These are phyloP conservation scores for Watsonalla binaria DNA, from an alignment of 2,888 invertebrate genomes.

Conservation along the genomic window DNA sequence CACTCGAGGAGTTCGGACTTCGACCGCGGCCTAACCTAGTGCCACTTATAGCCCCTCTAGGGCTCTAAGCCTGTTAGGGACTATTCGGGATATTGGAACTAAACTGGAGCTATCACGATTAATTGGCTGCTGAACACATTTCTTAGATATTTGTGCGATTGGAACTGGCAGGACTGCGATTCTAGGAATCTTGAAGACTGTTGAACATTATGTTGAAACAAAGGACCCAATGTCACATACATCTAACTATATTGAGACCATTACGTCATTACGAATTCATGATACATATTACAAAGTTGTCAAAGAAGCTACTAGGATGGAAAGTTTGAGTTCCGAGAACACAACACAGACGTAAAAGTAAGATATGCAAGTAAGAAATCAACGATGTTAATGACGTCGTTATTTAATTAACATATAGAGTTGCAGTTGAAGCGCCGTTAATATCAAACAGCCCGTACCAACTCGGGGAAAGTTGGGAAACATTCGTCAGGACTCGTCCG, in stretches of 20 bases:
- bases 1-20: slow-evolving; percentile 6
- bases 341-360: no score
- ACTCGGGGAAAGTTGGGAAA: slow-evolving; percentile 1
- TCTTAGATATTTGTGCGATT: neutral
- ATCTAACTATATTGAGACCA: no score
- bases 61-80: slow-evolving; percentile 24
- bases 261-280: no score
- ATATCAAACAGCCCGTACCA: neutral
- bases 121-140: slow-evolving; percentile 50
- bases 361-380: no score
- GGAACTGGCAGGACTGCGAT: neutral
- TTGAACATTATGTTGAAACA: no score
- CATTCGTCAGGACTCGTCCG: slow-evolving; percentile 15
- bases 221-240: no score
- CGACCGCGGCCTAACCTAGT: slow-evolving; percentile 33
- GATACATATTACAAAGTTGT: no score
- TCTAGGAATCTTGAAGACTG: no score
- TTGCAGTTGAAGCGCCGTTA: neutral
- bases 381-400: neutral
- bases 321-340: no score
- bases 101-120: slow-evolving; percentile 47
- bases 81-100: slow-evolving; percentile 23
- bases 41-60: slow-evolving; percentile 34
- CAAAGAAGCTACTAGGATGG: no score
- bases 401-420: neutral